Percentiles rank a stretch among this genome's conserved stretches.
Evolutionary conservation across 2,888 invertebrate genomes (phyloP).

Genomic region (Tethea ocularis): DNA sequence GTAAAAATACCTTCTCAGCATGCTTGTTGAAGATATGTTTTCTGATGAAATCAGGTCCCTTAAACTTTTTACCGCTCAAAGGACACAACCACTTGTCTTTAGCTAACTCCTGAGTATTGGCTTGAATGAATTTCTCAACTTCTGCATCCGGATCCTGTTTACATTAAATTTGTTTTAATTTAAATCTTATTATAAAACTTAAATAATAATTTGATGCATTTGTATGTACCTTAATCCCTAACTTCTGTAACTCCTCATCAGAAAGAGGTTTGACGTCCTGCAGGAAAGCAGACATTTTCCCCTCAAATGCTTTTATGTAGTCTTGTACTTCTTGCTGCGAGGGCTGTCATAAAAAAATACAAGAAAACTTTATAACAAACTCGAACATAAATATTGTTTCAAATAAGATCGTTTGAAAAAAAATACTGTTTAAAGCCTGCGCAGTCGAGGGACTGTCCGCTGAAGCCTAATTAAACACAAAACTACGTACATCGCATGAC

Average conservation of each 20-base stretch:
- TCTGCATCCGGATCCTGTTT: conserved; percentile 85
- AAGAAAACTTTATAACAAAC: not conserved
- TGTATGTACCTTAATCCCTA: conserved; percentile 88
- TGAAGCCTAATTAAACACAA: no score
- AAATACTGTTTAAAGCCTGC: no score
- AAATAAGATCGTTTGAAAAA: not conserved
- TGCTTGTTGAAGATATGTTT: conserved; percentile 99
- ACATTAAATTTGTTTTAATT: conserved; percentile 49
- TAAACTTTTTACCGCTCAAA: conserved; percentile 99
- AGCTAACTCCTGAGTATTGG: conserved; percentile 97
- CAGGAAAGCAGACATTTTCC: conserved; percentile 95
- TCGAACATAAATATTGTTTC: not conserved
- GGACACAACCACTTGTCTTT: conserved; percentile 99
- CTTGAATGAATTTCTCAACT: conserved; percentile 97
- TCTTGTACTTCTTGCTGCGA: conserved; percentile 89
- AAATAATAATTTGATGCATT: not conserved
- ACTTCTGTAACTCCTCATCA: conserved; percentile 90
- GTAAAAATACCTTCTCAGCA: conserved; percentile 89
- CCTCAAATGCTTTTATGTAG: conserved; percentile 91
- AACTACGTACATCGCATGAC: no score
- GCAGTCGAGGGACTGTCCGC: no score
- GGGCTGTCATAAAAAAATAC: conserved; percentile 70
- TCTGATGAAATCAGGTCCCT: conserved; percentile 98
- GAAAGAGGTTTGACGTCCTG: conserved; percentile 89
- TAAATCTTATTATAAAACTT: conserved; percentile 33